phyloP scores from a whole-genome alignment of 2,888 invertebrate species.

The Aproaerema taeniolella region DNA sequence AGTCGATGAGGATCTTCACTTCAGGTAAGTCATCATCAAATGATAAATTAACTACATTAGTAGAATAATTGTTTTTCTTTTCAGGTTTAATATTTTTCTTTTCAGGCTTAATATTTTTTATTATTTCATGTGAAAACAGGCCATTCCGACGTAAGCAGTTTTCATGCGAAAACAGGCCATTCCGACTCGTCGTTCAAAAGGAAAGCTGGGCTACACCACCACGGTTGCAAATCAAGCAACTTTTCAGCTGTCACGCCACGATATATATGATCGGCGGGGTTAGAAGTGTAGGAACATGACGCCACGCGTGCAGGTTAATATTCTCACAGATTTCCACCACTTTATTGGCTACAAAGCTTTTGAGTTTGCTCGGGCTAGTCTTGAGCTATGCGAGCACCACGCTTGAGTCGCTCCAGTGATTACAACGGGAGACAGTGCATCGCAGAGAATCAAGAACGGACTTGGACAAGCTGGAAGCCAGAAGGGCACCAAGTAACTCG shows the following conservation, averaged over 20 bases:
- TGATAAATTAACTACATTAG: no score
- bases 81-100: background rate
- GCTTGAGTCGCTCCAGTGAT: conserved; percentile 1
- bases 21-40: conserved; percentile 4
- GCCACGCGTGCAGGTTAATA: background rate
- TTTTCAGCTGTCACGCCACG: background rate
- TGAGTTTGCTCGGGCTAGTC: background rate
- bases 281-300: background rate
- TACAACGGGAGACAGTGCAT: background rate
- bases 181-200: background rate
- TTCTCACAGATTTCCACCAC: background rate
- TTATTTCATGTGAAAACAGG: background rate
- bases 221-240: background rate
- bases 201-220: background rate
- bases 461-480: background rate
- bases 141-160: no score
- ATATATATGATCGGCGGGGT: background rate
- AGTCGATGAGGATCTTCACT: background rate
- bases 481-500: background rate
- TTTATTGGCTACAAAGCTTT: conserved; percentile 1
- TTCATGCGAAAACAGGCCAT: no score
- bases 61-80: background rate
- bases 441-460: background rate
- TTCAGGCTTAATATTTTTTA: background rate
- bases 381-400: background rate